Evolutionary conservation across 2,888 invertebrate species (phyloP).

Genomic region (Sicus ferrugineus): DNA sequence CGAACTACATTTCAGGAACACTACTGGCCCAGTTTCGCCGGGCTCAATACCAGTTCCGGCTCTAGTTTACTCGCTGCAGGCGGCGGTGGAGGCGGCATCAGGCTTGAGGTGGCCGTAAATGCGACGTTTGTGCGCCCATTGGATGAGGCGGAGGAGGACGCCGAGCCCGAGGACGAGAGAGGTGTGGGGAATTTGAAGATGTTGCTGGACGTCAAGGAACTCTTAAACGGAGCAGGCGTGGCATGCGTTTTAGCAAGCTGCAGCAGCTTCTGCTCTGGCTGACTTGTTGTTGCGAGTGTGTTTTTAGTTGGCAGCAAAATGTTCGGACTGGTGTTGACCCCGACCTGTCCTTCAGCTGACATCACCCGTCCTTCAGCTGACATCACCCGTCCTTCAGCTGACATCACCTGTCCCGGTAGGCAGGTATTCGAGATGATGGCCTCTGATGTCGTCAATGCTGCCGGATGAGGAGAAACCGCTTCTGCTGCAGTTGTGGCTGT

Average conservation of each 20-base stretch:
- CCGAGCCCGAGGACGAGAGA: conserved; percentile 41
- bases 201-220: conserved; percentile 9
- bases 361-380: conserved; percentile 31
- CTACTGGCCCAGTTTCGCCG: conserved; percentile 64
- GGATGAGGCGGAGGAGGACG: conserved; percentile 39
- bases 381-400: no score
- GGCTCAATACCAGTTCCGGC: conserved; percentile 64
- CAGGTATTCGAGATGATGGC: conserved; percentile 30
- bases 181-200: conserved; percentile 42
- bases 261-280: conserved; percentile 16
- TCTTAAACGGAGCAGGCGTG: no score
- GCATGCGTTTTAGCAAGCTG: conserved; percentile 40
- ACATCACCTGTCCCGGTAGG: conserved; percentile 55
- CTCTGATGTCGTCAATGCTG: conserved; percentile 34
- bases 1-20: conserved; percentile 30
- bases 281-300: conserved; percentile 27
- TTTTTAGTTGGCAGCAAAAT: conserved; percentile 46
- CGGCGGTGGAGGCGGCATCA: conserved; percentile 26
- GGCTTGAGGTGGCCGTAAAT: background rate
- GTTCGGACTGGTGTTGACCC: conserved; percentile 47
- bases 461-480: conserved; percentile 36
- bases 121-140: conserved; percentile 31
- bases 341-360: conserved; percentile 30
- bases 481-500: conserved; percentile 33
- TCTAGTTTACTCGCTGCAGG: conserved; percentile 53